phyloP scores from a whole-genome alignment of 2,797 vertebrate genomes.

The Euphonia xanthogaster region DNA sequence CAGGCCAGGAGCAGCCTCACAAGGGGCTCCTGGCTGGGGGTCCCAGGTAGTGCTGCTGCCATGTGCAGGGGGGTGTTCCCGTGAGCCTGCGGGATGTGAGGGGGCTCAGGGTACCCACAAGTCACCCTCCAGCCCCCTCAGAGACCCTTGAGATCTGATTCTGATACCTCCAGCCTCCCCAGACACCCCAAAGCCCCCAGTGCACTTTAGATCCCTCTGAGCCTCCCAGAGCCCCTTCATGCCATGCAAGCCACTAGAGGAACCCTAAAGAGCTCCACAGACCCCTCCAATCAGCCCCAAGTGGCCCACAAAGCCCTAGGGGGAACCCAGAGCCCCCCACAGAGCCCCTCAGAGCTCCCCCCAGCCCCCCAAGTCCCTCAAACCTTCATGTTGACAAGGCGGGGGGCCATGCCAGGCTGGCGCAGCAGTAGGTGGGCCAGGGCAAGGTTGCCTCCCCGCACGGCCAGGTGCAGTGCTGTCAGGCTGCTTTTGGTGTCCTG shows the following conservation, averaged over 20 bases:
- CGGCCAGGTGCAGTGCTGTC: not conserved
- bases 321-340: not conserved
- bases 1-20: not conserved
- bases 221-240: not conserved
- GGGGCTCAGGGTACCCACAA: not conserved
- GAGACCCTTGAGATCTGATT: not conserved
- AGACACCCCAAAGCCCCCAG: not conserved
- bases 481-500: conserved; percentile 3
- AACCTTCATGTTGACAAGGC: not conserved
- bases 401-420: not conserved
- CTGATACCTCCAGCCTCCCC: fast-evolving
- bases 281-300: not conserved
- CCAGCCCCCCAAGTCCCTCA: not conserved
- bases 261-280: not conserved
- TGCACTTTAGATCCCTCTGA: not conserved
- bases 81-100: not conserved
- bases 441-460: not conserved
- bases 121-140: not conserved
- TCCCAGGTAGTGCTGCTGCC: not conserved
- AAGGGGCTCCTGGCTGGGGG: not conserved
- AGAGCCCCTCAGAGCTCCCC: not conserved
- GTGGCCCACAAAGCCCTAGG: not conserved
- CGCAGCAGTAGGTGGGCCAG: not conserved
- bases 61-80: conserved; percentile 3
- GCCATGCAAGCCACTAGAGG: fast-evolving